A percentile compares a stretch with the other conserved stretches of the same genome.
phyloP scores from a whole-genome alignment of 2,113 vertebrate species.

The Coregonus clupeaformis region DNA sequence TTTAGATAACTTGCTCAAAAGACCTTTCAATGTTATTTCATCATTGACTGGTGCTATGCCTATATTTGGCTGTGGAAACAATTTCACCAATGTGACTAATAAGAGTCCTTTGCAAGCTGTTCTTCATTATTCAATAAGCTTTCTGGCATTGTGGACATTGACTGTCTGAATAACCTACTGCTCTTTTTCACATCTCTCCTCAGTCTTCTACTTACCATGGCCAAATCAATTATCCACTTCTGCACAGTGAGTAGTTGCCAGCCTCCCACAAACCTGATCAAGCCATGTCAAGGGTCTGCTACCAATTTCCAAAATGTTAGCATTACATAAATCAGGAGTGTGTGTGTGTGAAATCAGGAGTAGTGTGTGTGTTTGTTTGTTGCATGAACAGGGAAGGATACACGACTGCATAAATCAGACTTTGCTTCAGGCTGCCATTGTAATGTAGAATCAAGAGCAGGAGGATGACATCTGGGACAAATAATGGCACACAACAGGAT shows the following conservation, averaged over 20 bases:
- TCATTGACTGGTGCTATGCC: neutral
- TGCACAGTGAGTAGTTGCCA: slow-evolving; percentile 84
- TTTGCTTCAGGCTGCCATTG: slow-evolving; percentile 73
- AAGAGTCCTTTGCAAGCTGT: neutral
- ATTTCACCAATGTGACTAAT: neutral
- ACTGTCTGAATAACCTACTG: neutral
- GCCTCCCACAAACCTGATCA: slow-evolving; percentile 75
- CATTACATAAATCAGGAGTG: neutral
- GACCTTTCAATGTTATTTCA: neutral
- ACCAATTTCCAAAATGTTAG: neutral
- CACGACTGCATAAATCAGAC: slow-evolving; percentile 71
- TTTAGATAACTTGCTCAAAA: neutral
- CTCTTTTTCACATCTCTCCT: too few relatives aligned
- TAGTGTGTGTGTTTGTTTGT: neutral
- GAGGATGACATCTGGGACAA: slow-evolving; percentile 81
- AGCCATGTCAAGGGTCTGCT: slow-evolving; percentile 45
- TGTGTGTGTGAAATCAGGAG: neutral
- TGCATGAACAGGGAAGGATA: slow-evolving; percentile 79
- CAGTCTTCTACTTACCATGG: slow-evolving; percentile 77
- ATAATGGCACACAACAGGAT: slow-evolving; percentile 1
- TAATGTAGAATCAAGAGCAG: slow-evolving; percentile 84
- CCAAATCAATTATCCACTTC: slow-evolving; percentile 87
- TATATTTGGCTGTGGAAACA: neutral
- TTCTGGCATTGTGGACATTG: too few relatives aligned
- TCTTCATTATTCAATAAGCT: too few relatives aligned